Conservation (phyloP, 1,140 invertebrate genomes). For the Drosophila lacertosa region DNA sequence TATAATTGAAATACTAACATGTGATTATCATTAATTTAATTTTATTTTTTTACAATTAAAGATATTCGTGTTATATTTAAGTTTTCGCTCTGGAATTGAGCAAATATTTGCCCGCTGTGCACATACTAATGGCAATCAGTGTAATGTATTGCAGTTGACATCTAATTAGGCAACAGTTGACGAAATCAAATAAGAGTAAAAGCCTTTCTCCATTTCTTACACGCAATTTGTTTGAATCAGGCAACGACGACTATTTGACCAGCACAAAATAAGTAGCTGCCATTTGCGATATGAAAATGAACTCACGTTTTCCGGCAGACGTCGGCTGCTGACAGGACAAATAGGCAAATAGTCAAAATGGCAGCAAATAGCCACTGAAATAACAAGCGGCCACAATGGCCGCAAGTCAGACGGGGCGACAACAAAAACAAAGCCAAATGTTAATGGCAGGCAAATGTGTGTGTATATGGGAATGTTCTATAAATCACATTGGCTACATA, state of each 20-base stretch:
- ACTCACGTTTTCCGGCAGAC: slow-evolving; percentile 20
- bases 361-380: slow-evolving; percentile 6
- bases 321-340: slow-evolving; percentile 32
- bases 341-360: slow-evolving; percentile 18
- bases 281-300: slow-evolving; percentile 28
- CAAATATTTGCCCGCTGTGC: slow-evolving; percentile 6
- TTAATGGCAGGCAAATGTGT: slow-evolving; percentile 66
- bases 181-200: slow-evolving; percentile 6
- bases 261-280: slow-evolving; percentile 13
- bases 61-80: too few species aligned
- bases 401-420: slow-evolving; percentile 25
- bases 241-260: slow-evolving; percentile 13
- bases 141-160: slow-evolving; percentile 27
- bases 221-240: slow-evolving; percentile 67
- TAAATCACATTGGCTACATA: slow-evolving; percentile 61
- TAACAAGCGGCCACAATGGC: slow-evolving; percentile 24
- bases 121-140: slow-evolving; percentile 2
- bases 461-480: slow-evolving; percentile 47
- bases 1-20: too few species aligned
- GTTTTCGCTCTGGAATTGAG: too few species aligned
- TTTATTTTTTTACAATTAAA: too few species aligned
- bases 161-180: slow-evolving; percentile 37
- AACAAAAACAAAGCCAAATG: slow-evolving; percentile 57
- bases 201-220: neutral
- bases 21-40: too few species aligned